A percentile compares a stretch with the other conserved stretches of the same genome.
Conservation (phyloP, 2,888 invertebrate species). For the Stomorhina lunata region DNA sequence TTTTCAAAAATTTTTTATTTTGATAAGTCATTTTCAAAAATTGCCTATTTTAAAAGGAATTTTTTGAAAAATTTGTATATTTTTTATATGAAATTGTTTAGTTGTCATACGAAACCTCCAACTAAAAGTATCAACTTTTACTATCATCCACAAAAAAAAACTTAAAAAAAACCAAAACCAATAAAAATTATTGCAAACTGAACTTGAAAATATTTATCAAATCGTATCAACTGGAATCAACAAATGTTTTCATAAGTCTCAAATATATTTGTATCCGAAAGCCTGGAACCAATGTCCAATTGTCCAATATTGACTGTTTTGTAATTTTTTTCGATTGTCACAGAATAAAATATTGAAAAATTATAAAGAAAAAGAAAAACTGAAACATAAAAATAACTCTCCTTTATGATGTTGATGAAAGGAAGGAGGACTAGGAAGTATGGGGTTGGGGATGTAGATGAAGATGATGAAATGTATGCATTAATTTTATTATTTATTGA, state of each 20-base stretch:
- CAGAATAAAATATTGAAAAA: slow-evolving; percentile 41
- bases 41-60: too few species aligned
- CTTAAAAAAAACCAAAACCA: slow-evolving; percentile 3
- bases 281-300: slow-evolving; percentile 6
- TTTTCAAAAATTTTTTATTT: too few species aligned
- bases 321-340: slow-evolving; percentile 45
- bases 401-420: slow-evolving; percentile 58
- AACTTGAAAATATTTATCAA: slow-evolving; percentile 63
- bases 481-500: slow-evolving; percentile 76
- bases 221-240: slow-evolving; percentile 60
- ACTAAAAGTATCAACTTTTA: not conserved
- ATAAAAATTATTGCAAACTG: slow-evolving; percentile 61
- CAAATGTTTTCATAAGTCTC: slow-evolving; percentile 57
- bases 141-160: not conserved
- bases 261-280: slow-evolving; percentile 24
- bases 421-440: slow-evolving; percentile 46
- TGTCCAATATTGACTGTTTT: slow-evolving; percentile 47
- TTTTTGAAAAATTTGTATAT: not conserved
- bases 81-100: too few species aligned
- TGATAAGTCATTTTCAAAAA: too few species aligned
- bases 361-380: slow-evolving; percentile 12
- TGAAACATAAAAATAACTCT: slow-evolving; percentile 51
- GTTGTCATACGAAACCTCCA: not conserved
- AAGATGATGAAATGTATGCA: slow-evolving; percentile 65
- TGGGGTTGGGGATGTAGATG: slow-evolving; percentile 21